Evolutionary conservation across 37 sponge, comb jelly and placozoan genomes (phyloP).

Genomic region (Lycopodina hypogea): DNA sequence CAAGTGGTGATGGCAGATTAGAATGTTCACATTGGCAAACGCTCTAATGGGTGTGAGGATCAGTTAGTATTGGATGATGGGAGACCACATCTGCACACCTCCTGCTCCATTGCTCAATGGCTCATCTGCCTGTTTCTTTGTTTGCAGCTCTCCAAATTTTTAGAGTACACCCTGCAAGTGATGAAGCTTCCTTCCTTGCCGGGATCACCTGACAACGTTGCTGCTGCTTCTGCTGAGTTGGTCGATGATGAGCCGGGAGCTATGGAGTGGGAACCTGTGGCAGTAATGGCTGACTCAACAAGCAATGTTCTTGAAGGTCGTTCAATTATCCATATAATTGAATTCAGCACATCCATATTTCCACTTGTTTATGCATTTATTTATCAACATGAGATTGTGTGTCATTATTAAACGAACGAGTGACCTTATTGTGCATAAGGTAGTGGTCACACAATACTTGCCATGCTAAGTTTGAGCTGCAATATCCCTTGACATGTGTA

Average conservation of each 20-base stretch:
- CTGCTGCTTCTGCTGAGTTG: background rate
- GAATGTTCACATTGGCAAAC: background rate
- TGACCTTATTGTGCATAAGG: too few species aligned
- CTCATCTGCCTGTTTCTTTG: background rate
- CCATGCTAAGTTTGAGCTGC: too few species aligned
- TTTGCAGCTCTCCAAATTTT: slow-evolving; percentile 68
- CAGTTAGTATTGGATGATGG: too few species aligned
- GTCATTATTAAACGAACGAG: too few species aligned
- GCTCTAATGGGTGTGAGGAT: too few species aligned
- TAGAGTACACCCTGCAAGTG: slow-evolving; percentile 87
- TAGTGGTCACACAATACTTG: too few species aligned
- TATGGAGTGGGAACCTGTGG: background rate
- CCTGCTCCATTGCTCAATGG: background rate
- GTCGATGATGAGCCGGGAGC: background rate
- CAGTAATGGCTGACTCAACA: background rate
- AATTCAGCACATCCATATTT: too few species aligned
- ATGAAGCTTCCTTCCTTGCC: slow-evolving; percentile 67
- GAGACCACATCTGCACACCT: too few species aligned
- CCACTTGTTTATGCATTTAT: slow-evolving; percentile 1
- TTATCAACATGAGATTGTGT: too few species aligned
- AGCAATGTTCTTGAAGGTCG: background rate
- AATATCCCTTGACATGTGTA: too few species aligned
- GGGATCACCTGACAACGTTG: background rate
- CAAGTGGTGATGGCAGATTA: background rate
- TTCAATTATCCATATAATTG: too few species aligned